Percentiles rank a stretch among this genome's conserved stretches.
Evolutionary conservation across 2,888 invertebrate genomes (phyloP).

Genomic region (Villa cingulata): DNA sequence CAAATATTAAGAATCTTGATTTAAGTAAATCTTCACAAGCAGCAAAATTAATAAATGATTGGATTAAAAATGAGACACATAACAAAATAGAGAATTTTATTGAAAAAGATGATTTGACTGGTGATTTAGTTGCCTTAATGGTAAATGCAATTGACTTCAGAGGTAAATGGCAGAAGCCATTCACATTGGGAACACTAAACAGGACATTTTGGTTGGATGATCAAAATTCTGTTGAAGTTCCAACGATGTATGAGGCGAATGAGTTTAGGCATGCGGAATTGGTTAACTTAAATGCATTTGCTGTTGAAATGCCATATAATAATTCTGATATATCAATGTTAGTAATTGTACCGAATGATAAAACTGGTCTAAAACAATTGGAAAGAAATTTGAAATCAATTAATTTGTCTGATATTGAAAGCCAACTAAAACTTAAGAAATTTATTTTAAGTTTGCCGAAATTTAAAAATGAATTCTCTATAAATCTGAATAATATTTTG

Average conservation of each 20-base stretch:
- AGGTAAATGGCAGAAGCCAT: constrained; percentile 58
- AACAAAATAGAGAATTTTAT: constrained; percentile 71
- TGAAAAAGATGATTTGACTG: constrained; percentile 38
- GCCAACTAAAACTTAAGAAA: constrained; percentile 37
- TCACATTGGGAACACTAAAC: constrained; percentile 43
- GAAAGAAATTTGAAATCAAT: constrained; percentile 44
- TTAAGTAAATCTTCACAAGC: constrained; percentile 41
- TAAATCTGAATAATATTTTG: constrained; percentile 46
- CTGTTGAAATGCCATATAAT: constrained; percentile 58
- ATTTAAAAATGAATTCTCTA: constrained; percentile 42
- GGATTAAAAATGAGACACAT: constrained; percentile 69
- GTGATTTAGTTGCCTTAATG: constrained; percentile 55
- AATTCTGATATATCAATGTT: constrained; percentile 58
- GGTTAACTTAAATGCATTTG: constrained; percentile 36
- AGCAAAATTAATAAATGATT: constrained; percentile 55
- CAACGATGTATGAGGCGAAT: constrained; percentile 52
- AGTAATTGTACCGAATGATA: constrained; percentile 54
- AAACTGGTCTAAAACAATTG: constrained; percentile 45
- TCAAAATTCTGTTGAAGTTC: constrained; percentile 38
- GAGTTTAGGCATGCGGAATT: constrained; percentile 34
- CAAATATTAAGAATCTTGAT: constrained; percentile 48
- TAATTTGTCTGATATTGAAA: constrained; percentile 38
- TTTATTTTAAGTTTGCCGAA: constrained; percentile 57
- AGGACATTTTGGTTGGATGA: constrained; percentile 51
- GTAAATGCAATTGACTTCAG: constrained; percentile 80